Conservation (phyloP, 2,888 invertebrate species). For the Drosophila meridiana region DNA sequence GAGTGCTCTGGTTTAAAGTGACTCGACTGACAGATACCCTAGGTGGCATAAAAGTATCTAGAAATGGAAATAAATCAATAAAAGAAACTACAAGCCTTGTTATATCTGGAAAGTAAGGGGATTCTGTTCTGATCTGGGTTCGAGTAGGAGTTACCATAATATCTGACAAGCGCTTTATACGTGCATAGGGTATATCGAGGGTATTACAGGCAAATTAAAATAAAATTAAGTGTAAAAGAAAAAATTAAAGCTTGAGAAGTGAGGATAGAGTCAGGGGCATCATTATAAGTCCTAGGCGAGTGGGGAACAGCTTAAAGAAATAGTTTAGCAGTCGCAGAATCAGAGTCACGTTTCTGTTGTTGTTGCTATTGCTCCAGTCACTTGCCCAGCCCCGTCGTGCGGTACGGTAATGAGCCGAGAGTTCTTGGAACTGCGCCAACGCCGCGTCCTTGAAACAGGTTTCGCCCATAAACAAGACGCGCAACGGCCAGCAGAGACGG, state of each 20-base stretch:
- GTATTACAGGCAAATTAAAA: conserved; percentile 53
- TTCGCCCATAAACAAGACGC: conserved; percentile 65
- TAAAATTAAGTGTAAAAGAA: conserved; percentile 63
- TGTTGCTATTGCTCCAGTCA: background rate
- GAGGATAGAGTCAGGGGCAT: background rate
- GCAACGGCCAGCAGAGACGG: conserved; percentile 31
- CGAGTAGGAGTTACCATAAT: background rate
- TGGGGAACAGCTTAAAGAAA: conserved; percentile 59
- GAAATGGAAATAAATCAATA: background rate
- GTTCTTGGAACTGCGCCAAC: conserved; percentile 74
- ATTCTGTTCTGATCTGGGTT: background rate
- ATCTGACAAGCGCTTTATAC: background rate
- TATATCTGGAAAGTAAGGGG: no score
- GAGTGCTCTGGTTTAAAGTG: background rate
- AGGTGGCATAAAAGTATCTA: background rate
- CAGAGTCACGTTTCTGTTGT: conserved; percentile 62
- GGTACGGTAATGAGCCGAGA: conserved; percentile 62
- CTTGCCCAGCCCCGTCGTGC: conserved; percentile 7
- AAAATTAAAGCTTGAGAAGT: background rate
- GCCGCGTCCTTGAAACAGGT: conserved; percentile 77
- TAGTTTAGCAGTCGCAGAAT: conserved; percentile 51
- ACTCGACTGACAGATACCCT: background rate
- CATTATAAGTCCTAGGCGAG: conserved; percentile 36
- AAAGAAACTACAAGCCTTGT: background rate
- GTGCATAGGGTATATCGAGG: background rate